A percentile compares a stretch with the other conserved stretches of the same genome.
phyloP scores from a whole-genome alignment of 1,140 invertebrate genomes.

The Chrysomallon squamiferum region DNA sequence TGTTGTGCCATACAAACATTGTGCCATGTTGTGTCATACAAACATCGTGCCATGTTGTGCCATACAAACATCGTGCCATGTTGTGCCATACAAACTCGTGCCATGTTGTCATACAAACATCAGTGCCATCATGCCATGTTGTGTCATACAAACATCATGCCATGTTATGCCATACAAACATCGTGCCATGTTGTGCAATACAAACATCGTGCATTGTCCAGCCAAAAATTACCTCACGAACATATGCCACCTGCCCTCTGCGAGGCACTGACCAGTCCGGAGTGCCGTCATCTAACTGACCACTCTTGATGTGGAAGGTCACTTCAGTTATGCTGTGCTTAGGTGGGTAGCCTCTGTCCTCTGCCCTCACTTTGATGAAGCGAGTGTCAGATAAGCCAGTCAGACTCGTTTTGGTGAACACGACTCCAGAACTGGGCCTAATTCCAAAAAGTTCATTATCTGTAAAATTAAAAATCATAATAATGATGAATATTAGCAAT shows the following conservation, averaged over 20 bases:
- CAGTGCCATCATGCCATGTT: no score
- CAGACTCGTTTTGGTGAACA: constrained; percentile 15
- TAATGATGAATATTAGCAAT: no score
- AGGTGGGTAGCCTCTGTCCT: constrained; percentile 24
- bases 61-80: no score
- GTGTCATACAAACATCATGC: no score
- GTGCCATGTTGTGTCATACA: no score
- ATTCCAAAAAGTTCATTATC: constrained; percentile 22
- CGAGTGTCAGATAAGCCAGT: constrained; percentile 12
- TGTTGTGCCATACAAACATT: no score
- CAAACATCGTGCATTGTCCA: no score
- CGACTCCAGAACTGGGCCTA: constrained; percentile 13
- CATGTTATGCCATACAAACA: no score
- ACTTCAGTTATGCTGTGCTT: constrained; percentile 9
- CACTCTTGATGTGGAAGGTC: constrained; percentile 28
- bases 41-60: no score
- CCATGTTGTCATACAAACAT: no score
- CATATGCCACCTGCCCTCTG: constrained; percentile 6
- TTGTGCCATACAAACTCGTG: no score
- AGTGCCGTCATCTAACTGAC: constrained; percentile 39
- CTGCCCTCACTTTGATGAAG: constrained; percentile 18
- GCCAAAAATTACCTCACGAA: constrained; percentile 23
- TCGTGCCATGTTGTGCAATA: no score
- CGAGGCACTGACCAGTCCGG: constrained; percentile 29
- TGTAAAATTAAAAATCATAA: constrained; percentile 13